Evolutionary conservation across 2,113 vertebrate genomes (phyloP).

Genomic region (Dendrocopos noguchii): DNA sequence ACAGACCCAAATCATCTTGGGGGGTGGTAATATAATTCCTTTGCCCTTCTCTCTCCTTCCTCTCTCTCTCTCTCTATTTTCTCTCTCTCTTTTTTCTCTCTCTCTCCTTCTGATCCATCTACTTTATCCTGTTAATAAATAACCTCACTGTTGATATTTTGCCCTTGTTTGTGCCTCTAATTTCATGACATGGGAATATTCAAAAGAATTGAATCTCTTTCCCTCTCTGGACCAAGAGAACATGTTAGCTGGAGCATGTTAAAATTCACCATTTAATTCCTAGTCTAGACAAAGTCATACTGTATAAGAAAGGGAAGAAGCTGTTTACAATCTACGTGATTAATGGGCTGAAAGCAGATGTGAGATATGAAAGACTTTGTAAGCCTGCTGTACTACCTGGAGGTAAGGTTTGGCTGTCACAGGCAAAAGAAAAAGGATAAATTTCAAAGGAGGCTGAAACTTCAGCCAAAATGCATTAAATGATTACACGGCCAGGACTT

Average conservation of each 20-base stretch:
- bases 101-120: too few relatives aligned
- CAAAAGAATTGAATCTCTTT: too few relatives aligned
- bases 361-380: constrained; percentile 57
- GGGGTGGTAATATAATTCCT: too few relatives aligned
- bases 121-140: too few relatives aligned
- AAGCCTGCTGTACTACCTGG: constrained; percentile 52
- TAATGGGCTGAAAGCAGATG: constrained; percentile 64
- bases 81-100: too few relatives aligned
- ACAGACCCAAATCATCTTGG: too few relatives aligned
- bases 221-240: too few relatives aligned
- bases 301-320: constrained; percentile 1
- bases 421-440: constrained; percentile 52
- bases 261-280: constrained; percentile 51
- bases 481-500: constrained; percentile 54
- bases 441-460: constrained; percentile 65
- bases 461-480: constrained; percentile 66
- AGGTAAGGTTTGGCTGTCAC: constrained; percentile 64
- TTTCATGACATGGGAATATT: too few relatives aligned
- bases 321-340: constrained; percentile 26
- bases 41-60: too few relatives aligned
- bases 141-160: too few relatives aligned
- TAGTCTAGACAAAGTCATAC: constrained; percentile 58
- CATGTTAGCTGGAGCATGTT: background rate
- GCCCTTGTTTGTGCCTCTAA: too few relatives aligned
- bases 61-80: too few relatives aligned